Conservation (phyloP, 2,888 invertebrate species). For the Hofmannophila pseudospretella region DNA sequence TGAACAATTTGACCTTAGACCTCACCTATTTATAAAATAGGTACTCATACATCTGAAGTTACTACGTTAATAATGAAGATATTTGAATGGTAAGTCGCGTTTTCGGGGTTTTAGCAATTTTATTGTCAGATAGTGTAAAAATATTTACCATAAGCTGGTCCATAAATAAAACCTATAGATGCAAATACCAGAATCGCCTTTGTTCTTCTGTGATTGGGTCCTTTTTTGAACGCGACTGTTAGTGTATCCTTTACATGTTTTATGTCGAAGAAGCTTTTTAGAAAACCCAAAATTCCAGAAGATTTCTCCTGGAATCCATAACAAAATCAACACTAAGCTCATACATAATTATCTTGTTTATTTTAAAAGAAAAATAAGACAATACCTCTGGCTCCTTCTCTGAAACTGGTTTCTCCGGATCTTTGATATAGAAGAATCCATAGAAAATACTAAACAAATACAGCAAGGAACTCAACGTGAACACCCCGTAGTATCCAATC, state of each 20-base stretch:
- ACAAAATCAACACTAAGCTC: constrained; percentile 26
- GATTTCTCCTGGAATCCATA: constrained; percentile 42
- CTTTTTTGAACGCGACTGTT: constrained; percentile 69
- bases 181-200: constrained; percentile 58
- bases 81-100: too few species aligned
- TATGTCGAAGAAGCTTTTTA: constrained; percentile 70
- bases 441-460: constrained; percentile 62
- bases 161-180: constrained; percentile 57
- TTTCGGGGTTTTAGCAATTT: too few species aligned
- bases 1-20: too few species aligned
- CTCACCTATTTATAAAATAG: too few species aligned
- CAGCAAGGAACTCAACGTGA: constrained; percentile 53
- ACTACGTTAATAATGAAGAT: too few species aligned
- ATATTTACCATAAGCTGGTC: constrained; percentile 59
- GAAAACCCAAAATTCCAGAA: constrained; percentile 32
- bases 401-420: constrained; percentile 36
- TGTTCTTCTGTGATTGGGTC: constrained; percentile 50
- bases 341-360: too few species aligned
- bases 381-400: constrained; percentile 24
- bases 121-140: too few species aligned
- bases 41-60: too few species aligned
- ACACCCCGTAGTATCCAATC: constrained; percentile 74
- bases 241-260: constrained; percentile 71
- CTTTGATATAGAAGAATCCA: constrained; percentile 57
- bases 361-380: not conserved